These are phyloP conservation scores for Hylyphantes graminicola DNA, from an alignment of 1,140 invertebrate species.

Conservation along the genomic window DNA sequence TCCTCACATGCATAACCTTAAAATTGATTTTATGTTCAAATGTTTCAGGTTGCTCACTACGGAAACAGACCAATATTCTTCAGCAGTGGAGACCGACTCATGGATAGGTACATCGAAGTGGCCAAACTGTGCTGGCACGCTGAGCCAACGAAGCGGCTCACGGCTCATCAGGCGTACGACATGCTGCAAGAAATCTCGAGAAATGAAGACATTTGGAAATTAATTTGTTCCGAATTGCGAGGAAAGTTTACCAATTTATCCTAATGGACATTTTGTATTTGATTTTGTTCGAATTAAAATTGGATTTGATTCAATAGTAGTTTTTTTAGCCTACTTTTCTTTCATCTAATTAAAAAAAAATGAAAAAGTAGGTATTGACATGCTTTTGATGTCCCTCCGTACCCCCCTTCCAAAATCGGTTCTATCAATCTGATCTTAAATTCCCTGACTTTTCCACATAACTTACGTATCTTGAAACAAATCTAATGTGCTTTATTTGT, in stretches of 20 bases:
- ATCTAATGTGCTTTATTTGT: too few relatives aligned
- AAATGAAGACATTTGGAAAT: neutral
- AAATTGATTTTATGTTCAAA: neutral
- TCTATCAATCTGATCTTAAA: too few relatives aligned
- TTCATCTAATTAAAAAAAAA: too few relatives aligned
- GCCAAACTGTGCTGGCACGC: conserved; percentile 22
- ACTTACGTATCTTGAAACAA: too few relatives aligned
- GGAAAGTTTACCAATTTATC: neutral
- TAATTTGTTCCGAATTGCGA: neutral
- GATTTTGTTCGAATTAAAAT: neutral
- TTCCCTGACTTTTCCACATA: too few relatives aligned
- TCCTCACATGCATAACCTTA: neutral
- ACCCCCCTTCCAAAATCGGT: too few relatives aligned
- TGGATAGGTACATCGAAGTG: neutral
- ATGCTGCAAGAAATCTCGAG: conserved; percentile 14
- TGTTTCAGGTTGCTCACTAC: conserved; percentile 33
- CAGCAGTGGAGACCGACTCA: neutral
- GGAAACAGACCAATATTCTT: conserved; percentile 1
- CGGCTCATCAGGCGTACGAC: neutral
- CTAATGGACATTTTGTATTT: too few relatives aligned
- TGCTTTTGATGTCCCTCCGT: too few relatives aligned
- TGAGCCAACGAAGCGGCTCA: neutral
- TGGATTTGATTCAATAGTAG: too few relatives aligned
- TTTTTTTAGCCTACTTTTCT: too few relatives aligned
- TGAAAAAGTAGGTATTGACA: too few relatives aligned